These are phyloP conservation scores for Pelmatolapia mariae DNA, from an alignment of 2,113 vertebrate species.

Conservation along the genomic window DNA sequence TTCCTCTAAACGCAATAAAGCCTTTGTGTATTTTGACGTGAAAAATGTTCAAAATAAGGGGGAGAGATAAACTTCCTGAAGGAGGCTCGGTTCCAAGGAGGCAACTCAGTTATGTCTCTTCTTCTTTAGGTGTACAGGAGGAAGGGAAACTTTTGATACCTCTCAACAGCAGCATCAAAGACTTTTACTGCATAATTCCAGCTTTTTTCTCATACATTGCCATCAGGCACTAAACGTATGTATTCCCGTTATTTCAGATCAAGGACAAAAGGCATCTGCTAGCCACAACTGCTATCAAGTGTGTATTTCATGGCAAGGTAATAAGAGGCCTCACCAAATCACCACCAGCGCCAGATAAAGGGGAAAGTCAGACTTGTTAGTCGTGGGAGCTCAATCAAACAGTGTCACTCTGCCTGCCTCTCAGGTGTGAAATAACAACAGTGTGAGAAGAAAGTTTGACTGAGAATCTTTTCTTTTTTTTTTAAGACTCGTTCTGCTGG, in stretches of 20 bases:
- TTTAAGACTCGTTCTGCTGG: constrained; percentile 12
- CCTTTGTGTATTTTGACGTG: constrained; percentile 45
- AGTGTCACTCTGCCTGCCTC: constrained; percentile 25
- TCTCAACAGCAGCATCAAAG: background rate
- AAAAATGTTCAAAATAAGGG: constrained; percentile 39
- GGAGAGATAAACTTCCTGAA: constrained; percentile 28
- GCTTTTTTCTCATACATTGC: background rate
- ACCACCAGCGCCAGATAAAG: background rate
- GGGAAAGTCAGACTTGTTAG: constrained; percentile 22
- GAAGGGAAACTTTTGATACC: background rate
- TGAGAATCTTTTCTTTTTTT: background rate
- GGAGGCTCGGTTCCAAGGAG: constrained; percentile 14
- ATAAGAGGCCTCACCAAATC: background rate
- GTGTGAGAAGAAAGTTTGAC: constrained; percentile 33
- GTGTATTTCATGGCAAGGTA: background rate
- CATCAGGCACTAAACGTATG: background rate
- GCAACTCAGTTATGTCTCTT: background rate
- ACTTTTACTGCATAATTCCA: background rate
- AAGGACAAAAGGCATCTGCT: background rate
- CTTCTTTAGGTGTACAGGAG: background rate
- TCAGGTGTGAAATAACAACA: constrained; percentile 60
- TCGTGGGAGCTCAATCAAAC: constrained; percentile 43
- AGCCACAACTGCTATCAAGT: background rate
- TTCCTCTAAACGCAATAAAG: constrained; percentile 51
- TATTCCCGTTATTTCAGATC: background rate